These are phyloP conservation scores for Chaetura pelagica DNA, from an alignment of 2,113 vertebrate genomes.

Conservation along the genomic window DNA sequence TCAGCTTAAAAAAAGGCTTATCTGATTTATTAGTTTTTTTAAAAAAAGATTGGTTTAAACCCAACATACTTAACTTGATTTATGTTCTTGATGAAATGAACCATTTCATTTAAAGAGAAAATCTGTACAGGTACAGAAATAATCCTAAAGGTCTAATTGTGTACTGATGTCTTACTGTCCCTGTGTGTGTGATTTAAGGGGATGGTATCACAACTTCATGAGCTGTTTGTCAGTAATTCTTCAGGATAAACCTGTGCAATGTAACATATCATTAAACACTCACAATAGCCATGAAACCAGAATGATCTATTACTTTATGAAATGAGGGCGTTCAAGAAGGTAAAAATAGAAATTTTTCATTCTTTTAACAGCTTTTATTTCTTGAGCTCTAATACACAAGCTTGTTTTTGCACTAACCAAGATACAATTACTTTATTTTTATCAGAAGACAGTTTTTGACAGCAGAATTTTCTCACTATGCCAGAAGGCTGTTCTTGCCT, in stretches of 20 bases:
- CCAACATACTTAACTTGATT: background rate
- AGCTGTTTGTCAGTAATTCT: background rate
- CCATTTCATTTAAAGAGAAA: background rate
- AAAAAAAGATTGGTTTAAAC: background rate
- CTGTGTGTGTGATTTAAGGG: background rate
- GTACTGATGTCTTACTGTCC: accelerated
- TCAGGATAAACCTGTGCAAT: background rate
- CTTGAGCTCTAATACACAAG: background rate
- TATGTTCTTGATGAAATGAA: background rate
- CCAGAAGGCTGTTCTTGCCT: background rate
- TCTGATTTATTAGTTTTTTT: background rate
- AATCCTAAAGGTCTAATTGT: background rate
- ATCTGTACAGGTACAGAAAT: background rate
- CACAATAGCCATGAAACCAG: background rate
- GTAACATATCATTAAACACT: background rate
- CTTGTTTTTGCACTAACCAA: background rate
- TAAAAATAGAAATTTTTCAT: background rate
- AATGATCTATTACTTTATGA: background rate
- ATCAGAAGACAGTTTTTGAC: background rate
- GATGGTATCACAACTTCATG: background rate
- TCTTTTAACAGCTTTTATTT: background rate
- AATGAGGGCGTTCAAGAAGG: background rate
- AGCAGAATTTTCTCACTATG: background rate
- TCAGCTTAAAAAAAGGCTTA: background rate
- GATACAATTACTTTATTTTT: background rate